Evolutionary conservation across 2,113 vertebrate species (phyloP).

Genomic region (Sterna hirundo): DNA sequence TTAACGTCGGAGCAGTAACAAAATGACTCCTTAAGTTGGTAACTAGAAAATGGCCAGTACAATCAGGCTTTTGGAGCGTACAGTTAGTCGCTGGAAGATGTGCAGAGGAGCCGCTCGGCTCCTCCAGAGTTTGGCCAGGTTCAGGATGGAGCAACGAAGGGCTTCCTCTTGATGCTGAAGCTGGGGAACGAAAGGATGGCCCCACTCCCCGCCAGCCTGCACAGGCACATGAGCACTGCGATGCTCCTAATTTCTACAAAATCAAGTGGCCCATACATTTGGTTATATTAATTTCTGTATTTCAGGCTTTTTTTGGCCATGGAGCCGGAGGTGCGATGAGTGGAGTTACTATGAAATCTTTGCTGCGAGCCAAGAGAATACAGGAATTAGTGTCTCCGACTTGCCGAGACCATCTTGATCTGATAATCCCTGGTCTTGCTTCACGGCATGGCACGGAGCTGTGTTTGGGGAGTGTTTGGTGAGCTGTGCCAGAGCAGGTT

Average conservation of each 20-base stretch:
- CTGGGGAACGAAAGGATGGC: not conserved
- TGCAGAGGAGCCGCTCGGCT: not conserved
- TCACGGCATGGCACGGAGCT: not conserved
- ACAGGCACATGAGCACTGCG: not conserved
- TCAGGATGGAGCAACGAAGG: not conserved
- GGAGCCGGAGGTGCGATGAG: not conserved
- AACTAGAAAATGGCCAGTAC: not conserved
- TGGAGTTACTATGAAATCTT: not conserved
- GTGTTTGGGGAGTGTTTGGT: not conserved
- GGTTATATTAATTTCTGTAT: not conserved
- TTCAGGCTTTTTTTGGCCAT: not conserved
- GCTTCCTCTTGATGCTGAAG: not conserved
- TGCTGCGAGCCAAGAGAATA: not conserved
- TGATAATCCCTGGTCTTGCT: not conserved
- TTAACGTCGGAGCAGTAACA: not conserved
- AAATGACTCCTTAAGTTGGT: not conserved
- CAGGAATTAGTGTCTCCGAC: not conserved
- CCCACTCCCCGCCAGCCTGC: fast-evolving
- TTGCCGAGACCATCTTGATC: not conserved
- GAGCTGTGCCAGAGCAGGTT: not conserved
- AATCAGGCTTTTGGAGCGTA: not conserved
- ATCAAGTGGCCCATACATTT: not conserved
- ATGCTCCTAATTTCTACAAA: not conserved
- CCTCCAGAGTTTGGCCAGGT: not conserved
- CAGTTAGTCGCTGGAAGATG: not conserved